These are phyloP conservation scores for Agrochola lychnidis DNA, from an alignment of 2,888 invertebrate species.

Conservation along the genomic window DNA sequence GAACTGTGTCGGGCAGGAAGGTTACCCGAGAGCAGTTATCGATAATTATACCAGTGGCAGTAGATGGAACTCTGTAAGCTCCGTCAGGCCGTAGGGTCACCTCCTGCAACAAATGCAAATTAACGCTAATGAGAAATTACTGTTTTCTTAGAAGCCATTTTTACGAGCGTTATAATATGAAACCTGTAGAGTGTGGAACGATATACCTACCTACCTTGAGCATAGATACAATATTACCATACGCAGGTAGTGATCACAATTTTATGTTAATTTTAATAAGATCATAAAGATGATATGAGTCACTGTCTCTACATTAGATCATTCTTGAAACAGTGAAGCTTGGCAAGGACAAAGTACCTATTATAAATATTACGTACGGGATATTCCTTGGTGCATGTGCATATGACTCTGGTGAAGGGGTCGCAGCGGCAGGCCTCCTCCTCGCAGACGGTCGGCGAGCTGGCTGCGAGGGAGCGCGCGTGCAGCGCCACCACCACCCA, in stretches of 20 bases:
- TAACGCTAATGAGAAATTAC: not conserved
- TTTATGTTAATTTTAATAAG: constrained; percentile 45
- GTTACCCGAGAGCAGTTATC: constrained; percentile 92
- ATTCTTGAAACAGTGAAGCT: constrained; percentile 8
- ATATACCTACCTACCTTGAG: not conserved
- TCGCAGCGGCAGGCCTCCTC: constrained; percentile 91
- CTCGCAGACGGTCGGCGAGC: constrained; percentile 86
- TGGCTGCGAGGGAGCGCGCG: constrained; percentile 73
- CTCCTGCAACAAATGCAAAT: constrained; percentile 83
- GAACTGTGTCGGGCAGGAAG: constrained; percentile 91
- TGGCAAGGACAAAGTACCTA: not conserved
- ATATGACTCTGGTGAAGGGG: constrained; percentile 89
- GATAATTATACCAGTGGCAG: constrained; percentile 91
- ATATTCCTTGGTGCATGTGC: constrained; percentile 88
- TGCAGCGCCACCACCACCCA: constrained; percentile 76
- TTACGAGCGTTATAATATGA: not conserved
- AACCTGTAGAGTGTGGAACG: not conserved
- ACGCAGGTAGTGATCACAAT: constrained; percentile 35
- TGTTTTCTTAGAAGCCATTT: not conserved
- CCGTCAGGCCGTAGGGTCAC: constrained; percentile 91
- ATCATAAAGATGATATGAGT: constrained; percentile 42
- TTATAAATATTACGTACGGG: constrained; percentile 78
- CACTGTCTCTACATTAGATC: constrained; percentile 37
- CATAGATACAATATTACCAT: constrained; percentile 23
- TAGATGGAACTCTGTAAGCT: constrained; percentile 87